Percentiles rank a stretch among this genome's conserved stretches.
phyloP scores from a whole-genome alignment of 2,113 vertebrate species.

The Aegypius monachus region DNA sequence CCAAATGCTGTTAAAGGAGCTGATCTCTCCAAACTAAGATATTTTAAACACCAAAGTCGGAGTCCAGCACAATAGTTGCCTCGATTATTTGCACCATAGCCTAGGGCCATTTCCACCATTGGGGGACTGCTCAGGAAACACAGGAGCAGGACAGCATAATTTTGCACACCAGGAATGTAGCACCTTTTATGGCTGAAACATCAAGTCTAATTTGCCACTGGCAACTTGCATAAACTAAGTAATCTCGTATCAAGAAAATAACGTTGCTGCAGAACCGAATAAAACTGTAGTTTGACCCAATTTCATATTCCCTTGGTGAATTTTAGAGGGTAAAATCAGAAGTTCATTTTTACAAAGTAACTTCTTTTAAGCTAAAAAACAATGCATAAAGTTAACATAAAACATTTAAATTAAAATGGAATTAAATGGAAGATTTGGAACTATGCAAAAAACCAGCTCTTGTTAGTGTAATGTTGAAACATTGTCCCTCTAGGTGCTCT shows the following conservation, averaged over 20 bases:
- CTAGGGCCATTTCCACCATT: accelerated
- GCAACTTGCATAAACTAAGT: neutral
- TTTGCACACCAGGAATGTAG: neutral
- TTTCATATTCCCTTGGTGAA: neutral
- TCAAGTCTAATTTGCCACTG: neutral
- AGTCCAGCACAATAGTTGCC: neutral
- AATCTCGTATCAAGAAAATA: neutral
- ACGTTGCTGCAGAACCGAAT: neutral
- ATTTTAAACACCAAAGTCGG: neutral
- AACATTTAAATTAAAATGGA: neutral
- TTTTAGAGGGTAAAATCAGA: neutral
- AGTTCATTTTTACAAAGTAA: neutral
- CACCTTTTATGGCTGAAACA: neutral
- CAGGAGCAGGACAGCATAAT: neutral
- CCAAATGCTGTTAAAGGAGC: neutral
- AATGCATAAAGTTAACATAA: neutral
- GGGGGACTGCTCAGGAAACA: neutral
- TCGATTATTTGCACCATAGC: neutral
- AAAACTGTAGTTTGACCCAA: neutral
- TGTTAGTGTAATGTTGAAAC: neutral
- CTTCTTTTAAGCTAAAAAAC: neutral
- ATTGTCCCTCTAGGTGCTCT: neutral
- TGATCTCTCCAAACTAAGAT: neutral
- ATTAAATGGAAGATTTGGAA: neutral
- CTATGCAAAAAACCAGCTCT: neutral